A percentile compares a stretch with the other conserved stretches of the same genome.
Conservation (phyloP, 2,797 vertebrate species). For the Rhyacichthys aspro region DNA sequence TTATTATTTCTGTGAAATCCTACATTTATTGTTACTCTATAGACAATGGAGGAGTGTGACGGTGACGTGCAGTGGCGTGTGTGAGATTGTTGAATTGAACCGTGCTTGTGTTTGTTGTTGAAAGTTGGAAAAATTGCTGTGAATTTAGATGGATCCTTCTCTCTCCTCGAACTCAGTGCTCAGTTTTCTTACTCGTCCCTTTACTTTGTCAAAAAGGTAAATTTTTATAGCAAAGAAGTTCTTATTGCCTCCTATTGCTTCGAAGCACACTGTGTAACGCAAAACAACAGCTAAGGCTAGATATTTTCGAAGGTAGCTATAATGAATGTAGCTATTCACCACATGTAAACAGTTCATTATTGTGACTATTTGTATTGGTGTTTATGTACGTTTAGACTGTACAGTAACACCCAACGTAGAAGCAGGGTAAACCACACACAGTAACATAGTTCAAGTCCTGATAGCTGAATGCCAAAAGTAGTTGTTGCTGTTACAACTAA, state of each 20-base stretch:
- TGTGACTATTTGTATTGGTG: slow-evolving; percentile 37
- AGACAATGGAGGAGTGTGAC: slow-evolving; percentile 74
- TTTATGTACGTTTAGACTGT: slow-evolving; percentile 38
- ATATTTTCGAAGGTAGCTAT: slow-evolving; percentile 66
- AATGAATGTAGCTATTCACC: slow-evolving; percentile 70
- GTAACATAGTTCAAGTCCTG: slow-evolving; percentile 37
- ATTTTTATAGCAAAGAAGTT: slow-evolving; percentile 51
- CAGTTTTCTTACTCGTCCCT: slow-evolving; percentile 67
- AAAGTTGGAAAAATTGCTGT: slow-evolving; percentile 80
- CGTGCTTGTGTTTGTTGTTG: slow-evolving; percentile 67
- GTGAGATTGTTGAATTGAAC: slow-evolving; percentile 61
- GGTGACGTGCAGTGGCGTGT: slow-evolving; percentile 76
- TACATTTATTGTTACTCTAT: slow-evolving; percentile 78
- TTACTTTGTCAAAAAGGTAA: slow-evolving; percentile 60
- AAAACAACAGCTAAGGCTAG: slow-evolving; percentile 35
- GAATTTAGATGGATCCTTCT: slow-evolving; percentile 75
- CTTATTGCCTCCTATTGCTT: slow-evolving; percentile 64
- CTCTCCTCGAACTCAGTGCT: slow-evolving; percentile 61
- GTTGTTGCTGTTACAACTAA: slow-evolving; percentile 34
- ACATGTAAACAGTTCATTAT: slow-evolving; percentile 37
- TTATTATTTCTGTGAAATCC: slow-evolving; percentile 85
- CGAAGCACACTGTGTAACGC: slow-evolving; percentile 62
- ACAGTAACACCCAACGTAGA: slow-evolving; percentile 41
- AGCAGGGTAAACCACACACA: slow-evolving; percentile 51
- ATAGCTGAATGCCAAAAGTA: slow-evolving; percentile 72